A percentile compares a stretch with the other conserved stretches of the same genome.
Conservation (phyloP, 1,140 invertebrate species). For the Armadillidium nasatum region DNA sequence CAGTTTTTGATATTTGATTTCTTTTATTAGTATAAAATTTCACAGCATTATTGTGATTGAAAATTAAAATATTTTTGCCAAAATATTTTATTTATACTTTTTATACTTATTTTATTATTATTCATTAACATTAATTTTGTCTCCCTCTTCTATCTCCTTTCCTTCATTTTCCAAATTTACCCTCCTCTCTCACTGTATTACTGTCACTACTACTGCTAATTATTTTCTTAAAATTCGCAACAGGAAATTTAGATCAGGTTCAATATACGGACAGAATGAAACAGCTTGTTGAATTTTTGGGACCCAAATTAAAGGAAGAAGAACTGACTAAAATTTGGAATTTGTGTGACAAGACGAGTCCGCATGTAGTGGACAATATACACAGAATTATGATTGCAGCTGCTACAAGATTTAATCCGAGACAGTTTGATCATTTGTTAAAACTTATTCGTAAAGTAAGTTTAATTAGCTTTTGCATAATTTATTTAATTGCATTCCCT, state of each 20-base stretch:
- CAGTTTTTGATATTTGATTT: no score
- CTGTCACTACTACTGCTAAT: no score
- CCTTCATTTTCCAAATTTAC: no score
- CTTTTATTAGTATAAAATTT: no score
- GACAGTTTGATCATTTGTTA: constrained; percentile 54
- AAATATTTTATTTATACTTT: no score
- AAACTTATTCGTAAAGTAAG: constrained; percentile 52
- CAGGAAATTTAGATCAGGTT: constrained; percentile 57
- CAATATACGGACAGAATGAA: constrained; percentile 58
- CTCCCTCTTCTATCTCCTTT: neutral
- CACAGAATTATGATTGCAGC: constrained; percentile 56
- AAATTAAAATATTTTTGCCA: no score
- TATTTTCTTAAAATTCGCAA: no score
- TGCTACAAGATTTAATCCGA: constrained; percentile 53
- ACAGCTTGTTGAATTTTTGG: constrained; percentile 55
- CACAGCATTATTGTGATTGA: no score
- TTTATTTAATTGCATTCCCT: neutral
- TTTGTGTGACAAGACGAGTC: constrained; percentile 50
- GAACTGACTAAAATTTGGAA: constrained; percentile 56
- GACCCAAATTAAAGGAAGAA: constrained; percentile 52
- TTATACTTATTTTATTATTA: neutral
- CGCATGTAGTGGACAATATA: constrained; percentile 57
- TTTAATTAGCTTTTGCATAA: constrained; percentile 9
- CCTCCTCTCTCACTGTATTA: no score
- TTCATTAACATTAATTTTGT: constrained; percentile 10